These are phyloP conservation scores for Petrocephalus microphthalmus DNA, from an alignment of 2,113 vertebrate species.

Conservation along the genomic window DNA sequence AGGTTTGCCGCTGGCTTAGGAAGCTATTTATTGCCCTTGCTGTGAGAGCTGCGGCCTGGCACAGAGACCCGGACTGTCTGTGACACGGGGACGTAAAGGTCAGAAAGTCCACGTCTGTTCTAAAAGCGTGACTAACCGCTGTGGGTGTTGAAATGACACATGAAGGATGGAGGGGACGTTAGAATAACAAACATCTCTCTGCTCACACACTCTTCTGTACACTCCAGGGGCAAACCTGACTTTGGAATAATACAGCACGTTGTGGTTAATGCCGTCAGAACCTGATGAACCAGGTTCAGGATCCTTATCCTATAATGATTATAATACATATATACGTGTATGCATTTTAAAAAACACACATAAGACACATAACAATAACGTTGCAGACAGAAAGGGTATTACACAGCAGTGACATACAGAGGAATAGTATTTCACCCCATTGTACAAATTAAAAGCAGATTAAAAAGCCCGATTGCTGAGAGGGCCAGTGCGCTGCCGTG, in stretches of 20 bases:
- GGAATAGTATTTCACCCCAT: too few species aligned
- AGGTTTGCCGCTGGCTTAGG: neutral
- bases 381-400: too few species aligned
- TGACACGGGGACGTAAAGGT: neutral
- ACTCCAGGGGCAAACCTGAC: neutral
- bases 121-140: neutral
- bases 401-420: too few species aligned
- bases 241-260: neutral
- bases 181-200: neutral
- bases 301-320: too few species aligned
- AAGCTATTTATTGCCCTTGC: conserved; percentile 12
- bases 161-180: neutral
- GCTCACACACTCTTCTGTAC: neutral
- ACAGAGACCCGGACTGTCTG: conserved; percentile 6
- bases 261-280: neutral
- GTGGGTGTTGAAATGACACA: conserved; percentile 4
- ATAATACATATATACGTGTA: too few species aligned
- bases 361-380: too few species aligned
- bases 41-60: neutral
- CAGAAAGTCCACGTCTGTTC: neutral
- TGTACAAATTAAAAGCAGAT: too few species aligned
- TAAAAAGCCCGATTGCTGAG: too few species aligned
- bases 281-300: neutral
- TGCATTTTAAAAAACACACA: too few species aligned
- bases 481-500: too few species aligned